These are phyloP conservation scores for Polypterus bichir DNA, from an alignment of 2,113 vertebrate species.

Conservation along the genomic window DNA sequence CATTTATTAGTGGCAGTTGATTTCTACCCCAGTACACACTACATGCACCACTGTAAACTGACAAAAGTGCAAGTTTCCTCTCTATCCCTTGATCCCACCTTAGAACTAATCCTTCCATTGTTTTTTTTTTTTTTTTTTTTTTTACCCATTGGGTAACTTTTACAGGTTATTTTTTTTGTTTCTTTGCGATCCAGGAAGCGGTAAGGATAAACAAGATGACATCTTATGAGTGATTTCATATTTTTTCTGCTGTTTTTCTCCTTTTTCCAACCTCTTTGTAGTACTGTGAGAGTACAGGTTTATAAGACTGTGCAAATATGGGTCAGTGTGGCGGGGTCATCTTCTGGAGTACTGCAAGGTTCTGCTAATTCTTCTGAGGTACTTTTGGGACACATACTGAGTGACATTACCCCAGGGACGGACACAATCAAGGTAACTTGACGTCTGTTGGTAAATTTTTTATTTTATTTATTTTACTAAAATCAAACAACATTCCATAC, in stretches of 20 bases:
- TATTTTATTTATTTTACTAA: neutral
- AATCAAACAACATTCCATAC: no score
- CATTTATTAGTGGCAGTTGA: no score
- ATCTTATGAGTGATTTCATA: neutral
- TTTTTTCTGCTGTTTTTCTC: neutral
- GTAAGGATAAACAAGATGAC: no score
- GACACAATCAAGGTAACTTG: conserved; percentile 57
- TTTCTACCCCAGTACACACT: no score
- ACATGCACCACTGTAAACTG: no score
- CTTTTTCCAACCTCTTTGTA: conserved; percentile 6
- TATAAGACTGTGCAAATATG: conserved; percentile 64
- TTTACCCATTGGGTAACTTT: neutral
- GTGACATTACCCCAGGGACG: conserved; percentile 55
- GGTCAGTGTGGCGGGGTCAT: conserved; percentile 61
- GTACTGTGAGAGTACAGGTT: conserved; percentile 53
- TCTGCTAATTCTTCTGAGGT: conserved; percentile 54
- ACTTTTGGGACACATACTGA: conserved; percentile 53
- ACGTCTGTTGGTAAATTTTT: neutral
- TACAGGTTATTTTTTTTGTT: no score
- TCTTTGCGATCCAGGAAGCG: no score
- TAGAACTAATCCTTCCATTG: neutral
- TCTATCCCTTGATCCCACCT: no score
- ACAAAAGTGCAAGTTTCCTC: no score
- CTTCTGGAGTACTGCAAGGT: conserved; percentile 59
- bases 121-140: conserved; percentile 5